phyloP scores from a whole-genome alignment of 2,888 invertebrate species.

The Gerris lacustris region DNA sequence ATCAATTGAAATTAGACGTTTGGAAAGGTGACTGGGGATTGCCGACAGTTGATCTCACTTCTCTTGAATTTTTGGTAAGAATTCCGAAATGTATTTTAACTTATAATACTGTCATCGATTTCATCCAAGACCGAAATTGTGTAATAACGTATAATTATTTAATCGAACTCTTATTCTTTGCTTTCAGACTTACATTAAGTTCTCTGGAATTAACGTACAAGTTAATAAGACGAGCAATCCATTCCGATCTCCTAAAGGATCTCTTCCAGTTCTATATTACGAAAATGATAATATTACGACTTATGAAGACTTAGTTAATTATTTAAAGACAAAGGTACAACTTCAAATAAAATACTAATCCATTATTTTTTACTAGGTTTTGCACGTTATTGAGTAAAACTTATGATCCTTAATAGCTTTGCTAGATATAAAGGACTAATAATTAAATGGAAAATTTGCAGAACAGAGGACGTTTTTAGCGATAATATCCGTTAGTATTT shows the following conservation, averaged over 20 bases:
- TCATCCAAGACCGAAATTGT: background rate
- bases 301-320: constrained; percentile 54
- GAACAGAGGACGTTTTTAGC: too few relatives aligned
- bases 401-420: too few relatives aligned
- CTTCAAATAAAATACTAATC: too few relatives aligned
- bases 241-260: constrained; percentile 58
- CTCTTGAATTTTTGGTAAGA: constrained; percentile 66
- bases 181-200: constrained; percentile 51
- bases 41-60: constrained; percentile 71
- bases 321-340: constrained; percentile 52
- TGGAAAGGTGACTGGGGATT: constrained; percentile 82
- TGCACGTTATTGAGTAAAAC: too few relatives aligned
- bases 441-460: too few relatives aligned
- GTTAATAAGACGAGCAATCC: constrained; percentile 57
- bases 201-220: constrained; percentile 61
- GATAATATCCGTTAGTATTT: too few relatives aligned
- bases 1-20: constrained; percentile 48
- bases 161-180: background rate
- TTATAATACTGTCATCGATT: constrained; percentile 25
- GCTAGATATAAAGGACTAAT: too few relatives aligned
- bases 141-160: background rate
- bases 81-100: constrained; percentile 20
- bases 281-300: constrained; percentile 47
- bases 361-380: too few relatives aligned
- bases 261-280: constrained; percentile 54